These are phyloP conservation scores for Pampus argenteus DNA, from an alignment of 2,797 vertebrate genomes.

Conservation along the genomic window DNA sequence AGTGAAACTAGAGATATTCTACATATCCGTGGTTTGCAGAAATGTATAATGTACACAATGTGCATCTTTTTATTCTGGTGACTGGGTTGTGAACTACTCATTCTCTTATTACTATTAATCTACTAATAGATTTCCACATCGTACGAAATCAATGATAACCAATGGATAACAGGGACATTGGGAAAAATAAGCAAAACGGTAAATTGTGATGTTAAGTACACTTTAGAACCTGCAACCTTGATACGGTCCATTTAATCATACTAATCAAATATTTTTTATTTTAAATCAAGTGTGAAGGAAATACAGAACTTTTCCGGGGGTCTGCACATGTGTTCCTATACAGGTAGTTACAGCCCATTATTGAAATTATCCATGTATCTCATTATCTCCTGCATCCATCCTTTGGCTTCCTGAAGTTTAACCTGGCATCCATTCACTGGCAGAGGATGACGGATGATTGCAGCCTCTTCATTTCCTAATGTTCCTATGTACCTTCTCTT, in stretches of 20 bases:
- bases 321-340: not conserved
- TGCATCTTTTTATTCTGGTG: too few relatives aligned
- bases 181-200: not conserved
- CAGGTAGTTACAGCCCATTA: conserved; percentile 4
- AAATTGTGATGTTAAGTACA: not conserved
- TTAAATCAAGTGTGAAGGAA: not conserved
- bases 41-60: too few relatives aligned
- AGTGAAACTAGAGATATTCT: too few relatives aligned
- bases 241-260: not conserved
- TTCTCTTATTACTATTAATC: too few relatives aligned
- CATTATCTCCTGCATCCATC: conserved; percentile 10
- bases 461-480: conserved; percentile 14
- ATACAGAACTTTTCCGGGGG: not conserved
- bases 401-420: conserved; percentile 29
- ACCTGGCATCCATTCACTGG: conserved; percentile 36
- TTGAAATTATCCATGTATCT: not conserved
- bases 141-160: not conserved
- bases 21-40: too few relatives aligned
- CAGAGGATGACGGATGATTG: conserved; percentile 39
- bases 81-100: too few relatives aligned
- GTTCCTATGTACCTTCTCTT: conserved; percentile 23
- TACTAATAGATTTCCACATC: not conserved
- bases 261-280: not conserved
- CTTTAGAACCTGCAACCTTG: not conserved
- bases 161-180: not conserved